These are phyloP conservation scores for Ruditapes philippinarum DNA, from an alignment of 1,140 invertebrate species.

Conservation along the genomic window DNA sequence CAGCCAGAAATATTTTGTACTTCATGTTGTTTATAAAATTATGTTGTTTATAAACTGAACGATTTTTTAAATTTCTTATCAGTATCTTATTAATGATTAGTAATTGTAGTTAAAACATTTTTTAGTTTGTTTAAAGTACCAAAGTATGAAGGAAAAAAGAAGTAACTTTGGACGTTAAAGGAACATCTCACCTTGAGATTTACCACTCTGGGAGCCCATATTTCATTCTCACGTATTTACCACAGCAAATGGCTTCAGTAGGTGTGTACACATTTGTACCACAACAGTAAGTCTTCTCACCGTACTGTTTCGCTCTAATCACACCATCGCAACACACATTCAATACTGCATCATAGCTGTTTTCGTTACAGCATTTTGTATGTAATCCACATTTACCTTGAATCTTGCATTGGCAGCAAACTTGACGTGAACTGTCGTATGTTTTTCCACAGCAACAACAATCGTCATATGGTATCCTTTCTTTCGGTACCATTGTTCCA, in stretches of 20 bases:
- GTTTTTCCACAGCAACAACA: conserved; percentile 49
- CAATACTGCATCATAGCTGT: not conserved
- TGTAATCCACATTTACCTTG: not conserved
- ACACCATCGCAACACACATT: conserved; percentile 43
- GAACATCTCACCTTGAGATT: not conserved
- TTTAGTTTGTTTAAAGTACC: too few species aligned
- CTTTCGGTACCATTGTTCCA: conserved; percentile 29
- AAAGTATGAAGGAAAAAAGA: too few species aligned
- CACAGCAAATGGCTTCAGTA: conserved; percentile 27
- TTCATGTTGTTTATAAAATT: too few species aligned
- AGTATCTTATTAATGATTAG: too few species aligned
- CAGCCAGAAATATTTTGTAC: too few species aligned
- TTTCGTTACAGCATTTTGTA: conserved; percentile 21
- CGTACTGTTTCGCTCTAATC: conserved; percentile 33
- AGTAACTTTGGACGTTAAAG: too few species aligned
- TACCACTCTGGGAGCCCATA: not conserved
- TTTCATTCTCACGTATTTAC: conserved; percentile 18
- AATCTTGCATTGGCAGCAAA: conserved; percentile 42
- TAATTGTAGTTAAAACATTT: too few species aligned
- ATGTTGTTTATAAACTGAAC: too few species aligned
- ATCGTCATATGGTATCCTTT: not conserved
- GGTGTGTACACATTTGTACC: conserved; percentile 8
- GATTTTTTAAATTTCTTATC: too few species aligned
- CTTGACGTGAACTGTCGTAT: conserved; percentile 25
- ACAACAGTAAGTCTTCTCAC: conserved; percentile 46